A percentile compares a stretch with the other conserved stretches of the same genome.
Conservation (phyloP, 2,797 vertebrate genomes). For the Australoheros facetus region DNA sequence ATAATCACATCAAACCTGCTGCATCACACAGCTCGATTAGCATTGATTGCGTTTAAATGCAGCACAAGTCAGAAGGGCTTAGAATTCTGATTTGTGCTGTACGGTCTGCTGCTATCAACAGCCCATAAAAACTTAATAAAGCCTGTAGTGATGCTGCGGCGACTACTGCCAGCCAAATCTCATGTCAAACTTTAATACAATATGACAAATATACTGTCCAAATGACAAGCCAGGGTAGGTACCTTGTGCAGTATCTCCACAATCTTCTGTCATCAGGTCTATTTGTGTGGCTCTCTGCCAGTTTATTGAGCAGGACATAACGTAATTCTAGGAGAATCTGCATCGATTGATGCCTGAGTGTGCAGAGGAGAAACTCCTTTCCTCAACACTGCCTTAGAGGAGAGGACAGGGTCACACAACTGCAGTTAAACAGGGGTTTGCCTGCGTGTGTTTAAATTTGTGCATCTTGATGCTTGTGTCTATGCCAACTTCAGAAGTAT, state of each 20-base stretch:
- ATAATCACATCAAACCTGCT: conserved; percentile 76
- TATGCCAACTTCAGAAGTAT: neutral
- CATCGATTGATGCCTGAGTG: conserved; percentile 68
- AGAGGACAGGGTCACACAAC: conserved; percentile 65
- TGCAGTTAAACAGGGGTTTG: conserved; percentile 31
- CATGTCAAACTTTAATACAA: conserved; percentile 5
- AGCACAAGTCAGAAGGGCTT: conserved; percentile 44
- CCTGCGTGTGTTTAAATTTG: conserved; percentile 5
- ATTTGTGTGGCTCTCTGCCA: conserved; percentile 56
- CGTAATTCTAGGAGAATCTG: conserved; percentile 67
- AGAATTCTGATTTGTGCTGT: conserved; percentile 38
- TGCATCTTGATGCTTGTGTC: neutral
- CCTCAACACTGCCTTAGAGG: conserved; percentile 55
- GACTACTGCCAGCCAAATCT: neutral
- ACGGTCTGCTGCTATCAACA: neutral
- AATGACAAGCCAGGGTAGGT: conserved; percentile 14
- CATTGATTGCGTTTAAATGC: conserved; percentile 73
- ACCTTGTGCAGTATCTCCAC: conserved; percentile 25
- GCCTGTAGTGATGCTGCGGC: neutral
- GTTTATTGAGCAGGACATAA: conserved; percentile 60
- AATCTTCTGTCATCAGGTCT: conserved; percentile 41
- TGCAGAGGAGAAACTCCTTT: conserved; percentile 62
- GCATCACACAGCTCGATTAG: conserved; percentile 69
- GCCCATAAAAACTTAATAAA: neutral
- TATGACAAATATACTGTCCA: neutral